Evolutionary conservation across 92 coral and sea anemone species (phyloP).

Genomic region (Meandrina meandrites): DNA sequence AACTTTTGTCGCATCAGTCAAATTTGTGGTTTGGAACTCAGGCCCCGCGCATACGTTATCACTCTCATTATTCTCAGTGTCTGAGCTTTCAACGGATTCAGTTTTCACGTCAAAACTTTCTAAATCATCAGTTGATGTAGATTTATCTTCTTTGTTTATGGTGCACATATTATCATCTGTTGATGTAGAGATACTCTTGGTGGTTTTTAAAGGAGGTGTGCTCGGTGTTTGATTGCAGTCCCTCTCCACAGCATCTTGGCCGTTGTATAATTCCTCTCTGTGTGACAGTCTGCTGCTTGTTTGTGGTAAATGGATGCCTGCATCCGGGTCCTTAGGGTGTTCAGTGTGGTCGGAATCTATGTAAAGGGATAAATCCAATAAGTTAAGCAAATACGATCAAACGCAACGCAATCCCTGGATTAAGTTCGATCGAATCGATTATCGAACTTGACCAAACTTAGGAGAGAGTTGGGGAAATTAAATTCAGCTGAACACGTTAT

Average conservation of each 20-base stretch:
- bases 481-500: neutral
- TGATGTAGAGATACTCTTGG: conserved; percentile 69
- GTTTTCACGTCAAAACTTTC: conserved; percentile 24
- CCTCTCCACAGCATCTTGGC: neutral
- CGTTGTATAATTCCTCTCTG: conserved; percentile 6
- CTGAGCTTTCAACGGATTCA: conserved; percentile 62
- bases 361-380: neutral
- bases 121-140: conserved; percentile 85
- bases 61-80: conserved; percentile 26
- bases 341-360: conserved; percentile 45
- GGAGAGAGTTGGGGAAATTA: neutral
- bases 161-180: conserved; percentile 58
- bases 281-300: neutral
- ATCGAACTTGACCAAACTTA: neutral
- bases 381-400: neutral
- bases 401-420: neutral
- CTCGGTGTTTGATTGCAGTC: conserved; percentile 22
- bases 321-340: conserved; percentile 12
- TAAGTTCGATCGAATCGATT: neutral
- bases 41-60: neutral
- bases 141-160: conserved; percentile 54
- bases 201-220: conserved; percentile 21
- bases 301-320: neutral
- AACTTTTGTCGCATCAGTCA: conserved; percentile 81
- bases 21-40: conserved; percentile 48